A percentile compares a stretch with the other conserved stretches of the same genome.
Conservation (phyloP, 30 jellyfish, hydroid and myxozoan genomes). For the Pelagia noctiluca region DNA sequence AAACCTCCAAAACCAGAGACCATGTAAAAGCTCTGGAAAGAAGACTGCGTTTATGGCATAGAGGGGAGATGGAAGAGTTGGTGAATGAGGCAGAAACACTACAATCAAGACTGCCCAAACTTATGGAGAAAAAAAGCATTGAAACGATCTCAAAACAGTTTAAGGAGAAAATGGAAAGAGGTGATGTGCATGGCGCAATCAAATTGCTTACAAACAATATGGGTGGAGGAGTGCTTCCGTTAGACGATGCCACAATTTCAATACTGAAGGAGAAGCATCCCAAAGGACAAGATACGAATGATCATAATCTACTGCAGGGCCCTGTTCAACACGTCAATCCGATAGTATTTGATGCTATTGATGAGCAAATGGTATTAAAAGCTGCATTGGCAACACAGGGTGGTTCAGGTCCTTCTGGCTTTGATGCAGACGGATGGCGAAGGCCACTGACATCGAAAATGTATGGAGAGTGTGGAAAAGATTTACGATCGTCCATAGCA, state of each 20-base stretch:
- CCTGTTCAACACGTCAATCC: slow-evolving; percentile 7
- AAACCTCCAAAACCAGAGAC: slow-evolving; percentile 16
- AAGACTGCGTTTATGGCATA: slow-evolving; percentile 11
- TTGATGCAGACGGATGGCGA: slow-evolving; percentile 12
- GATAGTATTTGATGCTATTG: neutral
- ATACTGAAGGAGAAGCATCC: slow-evolving; percentile 21
- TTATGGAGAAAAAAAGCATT: neutral
- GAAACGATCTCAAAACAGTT: slow-evolving; percentile 8
- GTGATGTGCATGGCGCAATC: slow-evolving; percentile 46
- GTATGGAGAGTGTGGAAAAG: slow-evolving; percentile 1
- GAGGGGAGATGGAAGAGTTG: slow-evolving; percentile 4
- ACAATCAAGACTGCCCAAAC: slow-evolving; percentile 7
- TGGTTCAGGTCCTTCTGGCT: slow-evolving; percentile 7
- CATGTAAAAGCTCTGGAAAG: slow-evolving; percentile 16
- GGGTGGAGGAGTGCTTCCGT: slow-evolving; percentile 34
- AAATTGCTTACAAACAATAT: slow-evolving; percentile 29
- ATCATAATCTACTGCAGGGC: neutral
- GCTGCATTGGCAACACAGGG: neutral
- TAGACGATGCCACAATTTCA: slow-evolving; percentile 21
- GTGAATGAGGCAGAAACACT: slow-evolving; percentile 6
- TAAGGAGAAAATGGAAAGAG: slow-evolving; percentile 33
- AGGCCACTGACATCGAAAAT: neutral
- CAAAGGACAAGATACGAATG: neutral
- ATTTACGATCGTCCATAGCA: slow-evolving; percentile 3
- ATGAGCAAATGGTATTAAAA: slow-evolving; percentile 1